These are phyloP conservation scores for Myocastor coypus DNA, from an alignment of 2,113 vertebrate species.

Conservation along the genomic window DNA sequence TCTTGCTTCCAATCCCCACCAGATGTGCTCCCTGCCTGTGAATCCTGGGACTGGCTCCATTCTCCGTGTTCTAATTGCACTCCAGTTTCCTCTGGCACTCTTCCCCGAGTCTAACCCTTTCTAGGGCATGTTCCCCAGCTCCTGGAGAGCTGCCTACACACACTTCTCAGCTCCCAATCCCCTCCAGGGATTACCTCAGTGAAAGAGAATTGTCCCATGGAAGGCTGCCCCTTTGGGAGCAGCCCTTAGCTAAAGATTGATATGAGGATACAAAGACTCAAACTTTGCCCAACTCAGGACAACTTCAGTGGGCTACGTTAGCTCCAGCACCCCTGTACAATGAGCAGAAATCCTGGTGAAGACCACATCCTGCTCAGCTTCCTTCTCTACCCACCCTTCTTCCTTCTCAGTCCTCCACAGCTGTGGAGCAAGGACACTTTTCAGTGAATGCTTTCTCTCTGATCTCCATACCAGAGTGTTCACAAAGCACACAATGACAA, in stretches of 20 bases:
- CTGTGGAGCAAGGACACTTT: neutral
- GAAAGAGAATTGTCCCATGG: neutral
- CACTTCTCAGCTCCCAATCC: neutral
- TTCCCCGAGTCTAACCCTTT: neutral
- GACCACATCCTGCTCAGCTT: neutral
- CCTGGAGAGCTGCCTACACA: neutral
- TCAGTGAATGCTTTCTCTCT: neutral
- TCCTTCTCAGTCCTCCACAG: neutral
- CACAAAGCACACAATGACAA: too few species aligned
- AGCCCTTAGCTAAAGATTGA: neutral
- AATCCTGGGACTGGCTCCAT: neutral
- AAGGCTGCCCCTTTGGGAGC: neutral
- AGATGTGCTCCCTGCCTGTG: conserved; percentile 13
- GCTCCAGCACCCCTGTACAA: neutral
- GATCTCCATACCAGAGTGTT: neutral
- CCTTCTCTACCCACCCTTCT: neutral
- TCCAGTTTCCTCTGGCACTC: conserved; percentile 1
- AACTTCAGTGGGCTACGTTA: neutral
- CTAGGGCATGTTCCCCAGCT: neutral
- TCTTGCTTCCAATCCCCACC: neutral
- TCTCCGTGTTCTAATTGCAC: neutral
- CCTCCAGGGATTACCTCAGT: neutral
- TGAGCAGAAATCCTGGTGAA: neutral
- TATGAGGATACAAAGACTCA: neutral
- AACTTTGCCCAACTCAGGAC: neutral